Evolutionary conservation across 1,140 invertebrate genomes (phyloP).

Genomic region (Listronotus bonariensis): DNA sequence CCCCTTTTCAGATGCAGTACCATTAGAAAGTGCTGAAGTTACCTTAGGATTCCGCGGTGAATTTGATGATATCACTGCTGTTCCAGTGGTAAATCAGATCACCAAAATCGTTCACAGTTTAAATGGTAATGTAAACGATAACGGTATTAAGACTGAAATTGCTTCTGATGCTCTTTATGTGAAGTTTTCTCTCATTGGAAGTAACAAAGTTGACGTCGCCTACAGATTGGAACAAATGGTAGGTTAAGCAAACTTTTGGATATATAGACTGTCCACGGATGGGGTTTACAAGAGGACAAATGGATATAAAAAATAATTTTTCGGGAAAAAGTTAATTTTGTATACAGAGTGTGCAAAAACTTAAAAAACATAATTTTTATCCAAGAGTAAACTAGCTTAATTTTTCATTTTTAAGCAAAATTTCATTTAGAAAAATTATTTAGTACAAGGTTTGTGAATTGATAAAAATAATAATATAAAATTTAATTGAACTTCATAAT

Average conservation of each 20-base stretch:
- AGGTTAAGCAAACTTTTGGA: conserved; percentile 6
- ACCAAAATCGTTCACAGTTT: conserved; percentile 60
- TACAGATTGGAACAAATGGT: conserved; percentile 69
- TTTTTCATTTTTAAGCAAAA: too few relatives aligned
- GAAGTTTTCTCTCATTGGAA: conserved; percentile 65
- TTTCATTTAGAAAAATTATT: not conserved
- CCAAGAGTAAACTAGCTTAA: too few relatives aligned
- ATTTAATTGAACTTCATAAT: too few relatives aligned
- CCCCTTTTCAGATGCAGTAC: conserved; percentile 60
- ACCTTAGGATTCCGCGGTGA: conserved; percentile 65
- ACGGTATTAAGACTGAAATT: conserved; percentile 61
- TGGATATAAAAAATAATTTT: conserved; percentile 1
- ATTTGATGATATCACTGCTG: conserved; percentile 58
- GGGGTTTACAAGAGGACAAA: too few relatives aligned
- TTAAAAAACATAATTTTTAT: too few relatives aligned
- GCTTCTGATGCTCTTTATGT: conserved; percentile 62
- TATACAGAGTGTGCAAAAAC: too few relatives aligned
- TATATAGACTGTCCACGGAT: not conserved
- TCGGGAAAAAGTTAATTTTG: not conserved
- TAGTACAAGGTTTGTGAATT: too few relatives aligned
- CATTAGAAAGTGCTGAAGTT: conserved; percentile 65
- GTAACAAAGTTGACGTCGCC: conserved; percentile 69
- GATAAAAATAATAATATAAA: too few relatives aligned
- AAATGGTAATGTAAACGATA: conserved; percentile 61
- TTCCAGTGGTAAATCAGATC: conserved; percentile 58